Evolutionary conservation across 2,888 invertebrate genomes (phyloP).

Genomic region (Netelia fuscicornis): DNA sequence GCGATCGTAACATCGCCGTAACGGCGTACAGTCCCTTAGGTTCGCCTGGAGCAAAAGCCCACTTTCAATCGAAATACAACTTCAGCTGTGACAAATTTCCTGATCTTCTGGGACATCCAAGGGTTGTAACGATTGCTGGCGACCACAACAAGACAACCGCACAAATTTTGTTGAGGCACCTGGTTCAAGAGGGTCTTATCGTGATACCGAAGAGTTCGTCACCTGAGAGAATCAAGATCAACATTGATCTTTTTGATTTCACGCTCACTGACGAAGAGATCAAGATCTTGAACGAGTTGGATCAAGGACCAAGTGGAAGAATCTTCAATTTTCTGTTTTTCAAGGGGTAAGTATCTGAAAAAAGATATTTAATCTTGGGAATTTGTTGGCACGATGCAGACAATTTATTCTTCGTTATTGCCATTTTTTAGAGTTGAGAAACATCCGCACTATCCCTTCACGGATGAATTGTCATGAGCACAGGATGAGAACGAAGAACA

Average conservation of each 20-base stretch:
- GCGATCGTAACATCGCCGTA: conserved; percentile 87
- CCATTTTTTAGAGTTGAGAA: conserved; percentile 86
- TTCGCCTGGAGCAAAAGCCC: conserved; percentile 88
- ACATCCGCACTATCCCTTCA: conserved; percentile 90
- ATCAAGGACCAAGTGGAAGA: conserved; percentile 88
- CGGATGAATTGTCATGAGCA: conserved; percentile 71
- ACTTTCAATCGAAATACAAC: conserved; percentile 82
- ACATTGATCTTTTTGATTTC: conserved; percentile 89
- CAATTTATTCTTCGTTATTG: conserved; percentile 13
- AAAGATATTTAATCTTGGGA: neutral
- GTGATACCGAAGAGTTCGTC: conserved; percentile 93
- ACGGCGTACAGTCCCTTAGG: conserved; percentile 91
- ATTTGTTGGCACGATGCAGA: neutral
- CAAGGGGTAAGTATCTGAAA: conserved; percentile 79
- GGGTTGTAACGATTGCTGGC: conserved; percentile 87
- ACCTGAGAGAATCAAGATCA: conserved; percentile 89
- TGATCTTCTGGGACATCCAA: conserved; percentile 87
- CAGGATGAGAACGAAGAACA: neutral
- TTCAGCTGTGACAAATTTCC: conserved; percentile 83
- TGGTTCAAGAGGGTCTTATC: conserved; percentile 89
- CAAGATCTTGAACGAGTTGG: conserved; percentile 86
- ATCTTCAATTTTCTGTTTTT: conserved; percentile 89
- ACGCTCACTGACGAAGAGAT: conserved; percentile 87
- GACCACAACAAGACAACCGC: conserved; percentile 88
- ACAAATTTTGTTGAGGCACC: conserved; percentile 90